These are phyloP conservation scores for Dipodomys merriami DNA, from an alignment of 2,113 vertebrate species.

Conservation along the genomic window DNA sequence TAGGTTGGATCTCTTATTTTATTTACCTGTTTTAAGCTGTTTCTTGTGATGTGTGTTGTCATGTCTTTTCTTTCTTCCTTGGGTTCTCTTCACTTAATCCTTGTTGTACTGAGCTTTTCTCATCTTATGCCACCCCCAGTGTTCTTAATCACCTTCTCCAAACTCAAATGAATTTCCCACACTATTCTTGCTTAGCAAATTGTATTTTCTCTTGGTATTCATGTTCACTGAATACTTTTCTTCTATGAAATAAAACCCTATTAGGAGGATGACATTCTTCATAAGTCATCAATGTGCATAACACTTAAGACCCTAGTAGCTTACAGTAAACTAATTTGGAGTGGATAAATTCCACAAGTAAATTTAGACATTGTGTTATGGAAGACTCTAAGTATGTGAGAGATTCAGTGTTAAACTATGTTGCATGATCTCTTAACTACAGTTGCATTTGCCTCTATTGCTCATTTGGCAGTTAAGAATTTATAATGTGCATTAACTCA, in stretches of 20 bases:
- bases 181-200: not conserved
- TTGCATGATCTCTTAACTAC: not conserved
- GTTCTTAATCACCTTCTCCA: not conserved
- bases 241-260: not conserved
- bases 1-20: not conserved
- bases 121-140: not conserved
- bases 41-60: not conserved
- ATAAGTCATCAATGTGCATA: not conserved
- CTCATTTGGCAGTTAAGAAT: not conserved
- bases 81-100: not conserved
- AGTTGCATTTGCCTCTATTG: not conserved
- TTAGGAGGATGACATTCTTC: not conserved
- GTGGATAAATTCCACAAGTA: constrained; percentile 29
- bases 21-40: not conserved
- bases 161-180: not conserved
- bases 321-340: not conserved
- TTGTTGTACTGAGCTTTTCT: not conserved
- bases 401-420: not conserved
- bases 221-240: not conserved
- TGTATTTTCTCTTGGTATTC: not conserved
- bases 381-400: not conserved
- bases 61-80: not conserved
- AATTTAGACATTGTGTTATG: constrained; percentile 15
- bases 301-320: not conserved
- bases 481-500: not conserved